A percentile compares a stretch with the other conserved stretches of the same genome.
Conservation (phyloP, 2,113 vertebrate species). For the Planiliza haematocheilus region DNA sequence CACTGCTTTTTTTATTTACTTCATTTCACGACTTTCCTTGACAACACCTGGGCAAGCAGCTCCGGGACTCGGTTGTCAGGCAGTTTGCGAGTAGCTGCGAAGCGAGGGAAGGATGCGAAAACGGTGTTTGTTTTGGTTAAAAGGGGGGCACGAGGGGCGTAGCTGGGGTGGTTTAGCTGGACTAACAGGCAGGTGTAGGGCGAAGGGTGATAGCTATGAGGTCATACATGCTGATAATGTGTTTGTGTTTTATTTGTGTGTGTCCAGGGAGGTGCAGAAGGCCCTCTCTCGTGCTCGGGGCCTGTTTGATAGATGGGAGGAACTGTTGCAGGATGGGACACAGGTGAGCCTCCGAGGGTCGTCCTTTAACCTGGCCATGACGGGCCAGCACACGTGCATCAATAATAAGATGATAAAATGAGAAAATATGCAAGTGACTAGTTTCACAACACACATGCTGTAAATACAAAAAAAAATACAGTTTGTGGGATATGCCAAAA, state of each 20-base stretch:
- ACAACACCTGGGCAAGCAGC: neutral
- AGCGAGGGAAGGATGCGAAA: constrained; percentile 16
- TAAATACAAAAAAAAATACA: no score
- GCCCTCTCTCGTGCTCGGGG: constrained; percentile 81
- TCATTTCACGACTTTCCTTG: neutral
- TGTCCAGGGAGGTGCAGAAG: constrained; percentile 87
- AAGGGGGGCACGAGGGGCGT: constrained; percentile 17
- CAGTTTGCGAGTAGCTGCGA: constrained; percentile 6
- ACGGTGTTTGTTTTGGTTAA: constrained; percentile 46
- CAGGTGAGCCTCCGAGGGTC: constrained; percentile 57
- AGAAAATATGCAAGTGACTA: no score
- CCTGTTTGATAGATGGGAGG: constrained; percentile 85
- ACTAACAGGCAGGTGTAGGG: neutral
- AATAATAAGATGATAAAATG: no score
- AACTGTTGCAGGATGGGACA: constrained; percentile 83
- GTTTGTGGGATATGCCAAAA: no score
- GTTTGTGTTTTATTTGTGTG: constrained; percentile 13
- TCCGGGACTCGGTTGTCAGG: neutral
- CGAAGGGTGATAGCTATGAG: neutral
- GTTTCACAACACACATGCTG: no score
- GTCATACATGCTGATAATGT: neutral
- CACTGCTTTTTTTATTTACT: no score
- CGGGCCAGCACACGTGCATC: no score
- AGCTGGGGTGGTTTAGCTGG: neutral
- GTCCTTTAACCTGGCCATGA: no score